Percentiles rank a stretch among this genome's conserved stretches.
These are phyloP conservation scores for Idaea aversata DNA, from an alignment of 2,888 invertebrate genomes.

Conservation along the genomic window DNA sequence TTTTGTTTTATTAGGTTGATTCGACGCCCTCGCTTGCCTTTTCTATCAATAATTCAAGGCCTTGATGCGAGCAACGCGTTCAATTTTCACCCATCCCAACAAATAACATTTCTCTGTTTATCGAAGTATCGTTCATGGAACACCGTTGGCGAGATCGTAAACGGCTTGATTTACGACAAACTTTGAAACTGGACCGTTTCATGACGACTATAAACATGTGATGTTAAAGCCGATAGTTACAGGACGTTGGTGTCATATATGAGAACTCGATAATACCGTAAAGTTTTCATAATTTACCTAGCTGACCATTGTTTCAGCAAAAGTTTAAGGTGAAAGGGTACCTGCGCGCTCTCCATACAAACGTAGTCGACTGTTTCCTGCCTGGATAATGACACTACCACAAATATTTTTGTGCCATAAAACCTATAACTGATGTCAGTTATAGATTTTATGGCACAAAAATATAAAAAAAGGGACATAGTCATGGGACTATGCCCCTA, in stretches of 20 bases:
- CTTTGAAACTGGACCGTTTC: slow-evolving; percentile 16
- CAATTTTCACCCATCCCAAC: not conserved
- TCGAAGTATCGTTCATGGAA: slow-evolving; percentile 10
- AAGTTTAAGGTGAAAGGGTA: no score
- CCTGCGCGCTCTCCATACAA: no score
- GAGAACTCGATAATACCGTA: not conserved
- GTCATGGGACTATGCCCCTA: no score
- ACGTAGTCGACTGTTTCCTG: no score
- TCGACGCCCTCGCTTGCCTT: no score
- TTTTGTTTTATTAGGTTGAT: no score
- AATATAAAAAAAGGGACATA: no score
- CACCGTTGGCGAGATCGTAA: slow-evolving; percentile 29
- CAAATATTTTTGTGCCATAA: no score
- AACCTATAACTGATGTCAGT: no score
- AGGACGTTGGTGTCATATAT: not conserved
- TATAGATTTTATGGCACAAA: no score
- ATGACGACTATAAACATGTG: slow-evolving; percentile 18
- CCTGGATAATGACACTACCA: no score
- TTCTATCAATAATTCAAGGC: not conserved
- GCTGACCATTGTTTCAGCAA: not conserved
- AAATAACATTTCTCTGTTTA: not conserved
- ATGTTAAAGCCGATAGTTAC: slow-evolving; percentile 13
- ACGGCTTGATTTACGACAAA: slow-evolving; percentile 27
- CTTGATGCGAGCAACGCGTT: not conserved
- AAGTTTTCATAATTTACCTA: not conserved